Conservation (phyloP, 2,797 vertebrate species). For the Buphagus erythrorhynchus region DNA sequence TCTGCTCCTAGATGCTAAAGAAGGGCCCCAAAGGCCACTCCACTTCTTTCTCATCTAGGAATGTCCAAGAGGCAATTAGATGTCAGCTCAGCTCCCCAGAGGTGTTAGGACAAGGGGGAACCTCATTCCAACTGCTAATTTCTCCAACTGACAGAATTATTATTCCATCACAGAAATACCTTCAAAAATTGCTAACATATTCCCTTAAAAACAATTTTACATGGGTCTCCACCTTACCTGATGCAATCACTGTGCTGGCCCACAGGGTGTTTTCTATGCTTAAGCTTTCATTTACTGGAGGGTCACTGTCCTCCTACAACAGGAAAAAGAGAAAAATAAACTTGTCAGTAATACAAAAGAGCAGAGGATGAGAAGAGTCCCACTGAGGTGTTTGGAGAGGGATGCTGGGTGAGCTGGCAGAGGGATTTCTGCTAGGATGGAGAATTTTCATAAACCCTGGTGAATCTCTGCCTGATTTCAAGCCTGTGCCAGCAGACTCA, state of each 20-base stretch:
- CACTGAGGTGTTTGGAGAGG: background rate
- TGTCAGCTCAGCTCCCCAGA: conserved; percentile 40
- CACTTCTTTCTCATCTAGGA: conserved; percentile 37
- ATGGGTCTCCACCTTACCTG: conserved; percentile 80
- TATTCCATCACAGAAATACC: conserved; percentile 68
- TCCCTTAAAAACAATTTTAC: background rate
- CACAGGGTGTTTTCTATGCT: conserved; percentile 98
- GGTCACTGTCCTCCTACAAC: conserved; percentile 93
- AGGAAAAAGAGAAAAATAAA: background rate
- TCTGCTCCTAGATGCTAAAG: conserved; percentile 31
- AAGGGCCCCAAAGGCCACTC: conserved; percentile 54
- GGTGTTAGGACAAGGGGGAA: conserved; percentile 58
- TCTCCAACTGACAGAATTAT: conserved; percentile 73
- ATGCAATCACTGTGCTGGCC: conserved; percentile 98
- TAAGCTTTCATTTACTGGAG: conserved; percentile 93
- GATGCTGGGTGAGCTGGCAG: background rate
- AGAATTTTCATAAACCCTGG: background rate
- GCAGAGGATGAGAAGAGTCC: background rate
- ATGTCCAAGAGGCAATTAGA: conserved; percentile 51
- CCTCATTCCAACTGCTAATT: conserved; percentile 64
- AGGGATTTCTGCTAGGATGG: background rate
- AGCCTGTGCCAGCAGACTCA: conserved; percentile 65
- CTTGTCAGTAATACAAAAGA: background rate
- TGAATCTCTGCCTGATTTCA: background rate
- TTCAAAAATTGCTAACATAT: conserved; percentile 76